Percentiles rank a stretch among this genome's conserved stretches.
Conservation (phyloP, 2,113 vertebrate species). For the Hippocampus barbouri region DNA sequence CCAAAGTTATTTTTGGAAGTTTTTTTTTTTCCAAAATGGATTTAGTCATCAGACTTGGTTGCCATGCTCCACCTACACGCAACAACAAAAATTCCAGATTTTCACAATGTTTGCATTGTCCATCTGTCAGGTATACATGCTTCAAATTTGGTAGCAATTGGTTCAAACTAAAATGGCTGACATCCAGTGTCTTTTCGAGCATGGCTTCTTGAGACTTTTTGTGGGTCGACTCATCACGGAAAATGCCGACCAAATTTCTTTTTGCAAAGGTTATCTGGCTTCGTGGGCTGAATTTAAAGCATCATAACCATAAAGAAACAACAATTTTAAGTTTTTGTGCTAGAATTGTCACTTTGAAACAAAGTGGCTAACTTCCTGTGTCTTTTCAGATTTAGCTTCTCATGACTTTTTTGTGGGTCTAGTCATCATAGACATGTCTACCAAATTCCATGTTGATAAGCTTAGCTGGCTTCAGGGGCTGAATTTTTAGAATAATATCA, state of each 20-base stretch:
- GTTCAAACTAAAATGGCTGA: background rate
- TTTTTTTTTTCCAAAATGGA: background rate
- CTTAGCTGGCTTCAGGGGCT: too few species aligned
- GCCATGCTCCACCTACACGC: background rate
- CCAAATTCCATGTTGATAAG: too few species aligned
- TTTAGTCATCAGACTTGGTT: background rate
- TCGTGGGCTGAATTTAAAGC: too few species aligned
- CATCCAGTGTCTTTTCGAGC: background rate
- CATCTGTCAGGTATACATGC: background rate
- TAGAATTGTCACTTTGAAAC: too few species aligned
- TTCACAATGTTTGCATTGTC: background rate
- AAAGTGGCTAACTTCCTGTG: too few species aligned
- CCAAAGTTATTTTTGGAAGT: background rate
- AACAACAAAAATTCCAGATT: background rate
- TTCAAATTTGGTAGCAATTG: background rate
- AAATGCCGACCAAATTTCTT: too few species aligned
- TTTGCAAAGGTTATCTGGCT: too few species aligned
- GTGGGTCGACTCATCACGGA: background rate
- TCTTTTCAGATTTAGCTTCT: too few species aligned
- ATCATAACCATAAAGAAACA: too few species aligned
- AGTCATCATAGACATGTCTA: background rate
- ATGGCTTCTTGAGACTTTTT: background rate
- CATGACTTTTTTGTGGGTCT: background rate
- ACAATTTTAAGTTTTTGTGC: too few species aligned
- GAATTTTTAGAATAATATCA: too few species aligned